Evolutionary conservation across 2,113 vertebrate species (phyloP), one percentile per base, ranked within the genome.

Genomic region (Centrocercus urophasianus): DNA sequence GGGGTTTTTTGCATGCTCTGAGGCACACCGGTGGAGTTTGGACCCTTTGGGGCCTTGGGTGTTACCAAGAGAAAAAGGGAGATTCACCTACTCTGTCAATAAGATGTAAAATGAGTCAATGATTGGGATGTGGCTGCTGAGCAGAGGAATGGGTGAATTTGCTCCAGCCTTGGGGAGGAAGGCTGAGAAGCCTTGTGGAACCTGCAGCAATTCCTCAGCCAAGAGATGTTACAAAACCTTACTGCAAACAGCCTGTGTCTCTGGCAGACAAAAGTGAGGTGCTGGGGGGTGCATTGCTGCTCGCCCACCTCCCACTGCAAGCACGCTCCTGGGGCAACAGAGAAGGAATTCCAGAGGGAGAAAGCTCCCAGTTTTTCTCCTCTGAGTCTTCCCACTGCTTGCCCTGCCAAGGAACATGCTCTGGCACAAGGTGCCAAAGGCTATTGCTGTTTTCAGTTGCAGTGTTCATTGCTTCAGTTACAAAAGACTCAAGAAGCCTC

Each of bases 401-500:
- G 87, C 38, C 71, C 78, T 77, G 89, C 78, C 93, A 93, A 88
- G 59, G 45, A 22, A 2, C 10, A 0, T 38, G 71, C 63, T 69
- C 52, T 90, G 72, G 82, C 0, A 0, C 54, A 5, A 34, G 50
- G 38, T 43, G 40, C 54, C 13, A 45, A 89, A 59, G 36, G 10
- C 66, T 32, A 21, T 22, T 50, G 74, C 67, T 69, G 43, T 85
- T 96, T 88, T 43, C 69, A 61, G 89, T 80, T 2, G 0, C 7
- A 30, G 13, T 4, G 12, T 45, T 96, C 89, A 90, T 90, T 93
- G 10, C 89, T 93, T 93, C 79, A 91, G 83, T 94, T 91, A 90
- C 87, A 69, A 94, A 91, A 88, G 72, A 78, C 47, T 43, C 52
- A 78, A 82, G 65, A 95, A 95, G 57, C 34, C 61, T 89, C 56